phyloP scores from a whole-genome alignment of 2,888 invertebrate genomes.

The Lepidochrysops patricia region DNA sequence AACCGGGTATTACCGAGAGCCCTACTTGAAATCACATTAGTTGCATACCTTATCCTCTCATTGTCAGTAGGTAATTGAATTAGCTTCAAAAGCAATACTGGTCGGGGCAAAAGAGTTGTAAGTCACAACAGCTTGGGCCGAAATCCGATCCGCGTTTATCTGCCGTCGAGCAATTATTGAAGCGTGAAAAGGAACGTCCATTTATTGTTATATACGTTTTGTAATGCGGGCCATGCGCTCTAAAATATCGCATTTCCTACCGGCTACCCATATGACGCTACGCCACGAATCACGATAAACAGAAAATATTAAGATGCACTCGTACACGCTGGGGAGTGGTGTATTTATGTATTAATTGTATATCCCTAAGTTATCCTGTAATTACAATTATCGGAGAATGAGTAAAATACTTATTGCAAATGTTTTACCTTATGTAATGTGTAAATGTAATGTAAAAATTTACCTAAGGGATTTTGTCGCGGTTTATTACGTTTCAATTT shows the following conservation, averaged over 20 bases:
- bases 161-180: slow-evolving; percentile 74
- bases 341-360: no score
- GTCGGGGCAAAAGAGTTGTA: slow-evolving; percentile 49
- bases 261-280: slow-evolving; percentile 25
- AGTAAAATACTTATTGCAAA: no score
- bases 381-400: no score
- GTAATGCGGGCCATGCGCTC: slow-evolving; percentile 70
- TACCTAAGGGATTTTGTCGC: no score
- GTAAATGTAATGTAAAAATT: no score
- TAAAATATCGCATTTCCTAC: slow-evolving; percentile 69
- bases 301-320: slow-evolving; percentile 18
- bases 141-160: slow-evolving; percentile 70
- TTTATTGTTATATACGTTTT: slow-evolving; percentile 71
- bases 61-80: slow-evolving; percentile 20
- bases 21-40: background rate
- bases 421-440: no score
- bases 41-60: background rate
- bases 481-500: no score
- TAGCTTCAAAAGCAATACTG: slow-evolving; percentile 27
- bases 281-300: background rate
- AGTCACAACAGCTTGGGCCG: slow-evolving; percentile 45
- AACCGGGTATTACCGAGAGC: no score
- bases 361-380: no score
- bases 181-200: slow-evolving; percentile 74
- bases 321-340: slow-evolving; percentile 8